Percentiles rank a stretch among this genome's conserved stretches.
Evolutionary conservation across 2,888 invertebrate genomes (phyloP).

Genomic region (Hirtodrosophila alboralis): DNA sequence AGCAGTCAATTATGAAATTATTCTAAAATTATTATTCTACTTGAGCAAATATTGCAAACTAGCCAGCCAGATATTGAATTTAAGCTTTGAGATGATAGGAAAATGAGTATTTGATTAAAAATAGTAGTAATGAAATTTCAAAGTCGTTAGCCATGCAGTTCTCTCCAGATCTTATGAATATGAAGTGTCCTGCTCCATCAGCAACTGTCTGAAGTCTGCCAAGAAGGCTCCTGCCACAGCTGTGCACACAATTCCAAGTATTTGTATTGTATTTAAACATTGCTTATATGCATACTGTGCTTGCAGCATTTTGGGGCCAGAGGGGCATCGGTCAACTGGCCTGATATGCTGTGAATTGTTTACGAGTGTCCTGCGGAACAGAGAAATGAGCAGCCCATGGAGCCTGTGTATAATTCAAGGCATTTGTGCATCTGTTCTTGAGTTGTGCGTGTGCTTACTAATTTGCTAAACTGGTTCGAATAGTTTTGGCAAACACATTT

Average conservation of each 20-base stretch:
- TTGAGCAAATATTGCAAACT: conserved; percentile 26
- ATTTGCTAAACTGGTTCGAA: conserved; percentile 54
- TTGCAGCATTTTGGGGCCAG: conserved; percentile 14
- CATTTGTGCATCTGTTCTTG: conserved; percentile 46
- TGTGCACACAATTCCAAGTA: conserved; percentile 22
- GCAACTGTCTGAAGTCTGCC: conserved; percentile 16
- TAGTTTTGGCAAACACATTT: conserved; percentile 51
- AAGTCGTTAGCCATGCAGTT: not conserved
- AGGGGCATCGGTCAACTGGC: conserved; percentile 3
- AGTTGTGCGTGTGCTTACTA: conserved; percentile 40
- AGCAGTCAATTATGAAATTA: conserved; percentile 58
- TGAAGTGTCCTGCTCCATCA: conserved; percentile 8
- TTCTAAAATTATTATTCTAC: conserved; percentile 38
- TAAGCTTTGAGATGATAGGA: too few relatives aligned
- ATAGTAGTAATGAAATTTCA: conserved; percentile 3
- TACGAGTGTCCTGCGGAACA: conserved; percentile 24
- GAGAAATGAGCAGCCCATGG: conserved; percentile 43
- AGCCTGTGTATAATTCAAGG: conserved; percentile 43
- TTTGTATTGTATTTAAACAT: conserved; percentile 33
- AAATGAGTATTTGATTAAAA: conserved; percentile 7
- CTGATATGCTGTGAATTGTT: conserved; percentile 27
- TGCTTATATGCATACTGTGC: conserved; percentile 17
- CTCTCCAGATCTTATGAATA: conserved; percentile 2
- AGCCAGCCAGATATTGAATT: not conserved
- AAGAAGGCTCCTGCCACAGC: conserved; percentile 15